phyloP scores from a whole-genome alignment of 2,113 vertebrate genomes.

The Empidonax alnorum region DNA sequence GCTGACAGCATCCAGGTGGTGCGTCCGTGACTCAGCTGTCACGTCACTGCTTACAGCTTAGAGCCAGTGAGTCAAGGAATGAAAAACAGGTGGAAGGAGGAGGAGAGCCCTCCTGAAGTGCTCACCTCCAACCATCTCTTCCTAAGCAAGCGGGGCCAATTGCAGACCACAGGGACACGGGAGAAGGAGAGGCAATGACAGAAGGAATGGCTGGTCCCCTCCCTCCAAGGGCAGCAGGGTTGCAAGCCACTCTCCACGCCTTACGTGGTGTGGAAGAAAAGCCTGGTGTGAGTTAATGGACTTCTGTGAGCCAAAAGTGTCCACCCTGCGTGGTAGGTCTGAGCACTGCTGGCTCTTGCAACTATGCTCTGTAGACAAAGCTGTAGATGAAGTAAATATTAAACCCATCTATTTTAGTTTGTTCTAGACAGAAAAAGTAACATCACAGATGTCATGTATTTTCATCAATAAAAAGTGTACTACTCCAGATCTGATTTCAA shows the following conservation, averaged over 20 bases:
- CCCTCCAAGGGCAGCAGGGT: slow-evolving; percentile 20
- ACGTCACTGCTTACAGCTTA: slow-evolving; percentile 60
- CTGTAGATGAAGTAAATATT: not conserved
- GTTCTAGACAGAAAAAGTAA: not conserved
- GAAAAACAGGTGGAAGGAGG: slow-evolving; percentile 66
- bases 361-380: not conserved
- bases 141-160: not conserved
- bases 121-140: slow-evolving; percentile 32
- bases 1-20: slow-evolving; percentile 71
- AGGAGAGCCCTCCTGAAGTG: slow-evolving; percentile 37
- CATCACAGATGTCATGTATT: not conserved
- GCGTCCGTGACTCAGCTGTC: slow-evolving; percentile 65
- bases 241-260: not conserved
- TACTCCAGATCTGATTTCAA: not conserved
- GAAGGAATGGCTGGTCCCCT: slow-evolving; percentile 30
- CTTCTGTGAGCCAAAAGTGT: not conserved
- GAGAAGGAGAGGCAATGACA: slow-evolving; percentile 13
- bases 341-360: not conserved
- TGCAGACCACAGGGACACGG: not conserved
- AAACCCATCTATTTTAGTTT: not conserved
- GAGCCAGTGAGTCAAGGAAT: slow-evolving; percentile 65
- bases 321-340: not conserved
- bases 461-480: not conserved
- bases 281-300: slow-evolving; percentile 39
- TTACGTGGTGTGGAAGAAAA: not conserved